Base-by-base conservation (phyloP, 1,140 invertebrate species). In the Plectrocnemia conspersa region DNA sequence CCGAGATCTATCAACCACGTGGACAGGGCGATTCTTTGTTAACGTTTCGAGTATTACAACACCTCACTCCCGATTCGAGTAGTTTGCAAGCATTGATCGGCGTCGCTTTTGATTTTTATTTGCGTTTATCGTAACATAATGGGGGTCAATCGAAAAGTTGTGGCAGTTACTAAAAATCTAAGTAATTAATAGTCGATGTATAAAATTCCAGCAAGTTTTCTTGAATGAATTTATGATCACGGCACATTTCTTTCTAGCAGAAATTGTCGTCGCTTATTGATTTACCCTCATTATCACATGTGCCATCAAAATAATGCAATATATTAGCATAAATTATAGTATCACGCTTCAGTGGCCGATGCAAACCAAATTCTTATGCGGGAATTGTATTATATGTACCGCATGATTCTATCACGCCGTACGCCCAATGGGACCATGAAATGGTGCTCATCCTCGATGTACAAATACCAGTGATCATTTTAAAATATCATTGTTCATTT, bases 11-110 rank as follows among this genome's bases (percentile, higher is more conserved):
- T 61, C 52, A 54, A 38, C 21, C 59, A 61, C 33, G 54, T 61
- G 18, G 59, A 61, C 11, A 54, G 59, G 38, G 59, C 54, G 19
- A 61, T 61, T 19, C 32, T 58, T 23, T 58, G 56, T 49, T 58
- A 54, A 54, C n/a, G n/a, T n/a, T n/a, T n/a, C n/a, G n/a, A n/a
- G n/a, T n/a, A n/a, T n/a, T n/a, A n/a, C n/a, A n/a, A n/a, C n/a
- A n/a, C n/a, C n/a, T n/a, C n/a, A n/a, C n/a, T n/a, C n/a, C n/a
- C n/a, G n/a, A n/a, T n/a, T n/a, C n/a, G n/a, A n/a, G n/a, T n/a
- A n/a, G n/a, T n/a, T n/a, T n/a, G n/a, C n/a, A n/a, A n/a, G n/a
- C n/a, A n/a, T n/a, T n/a, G n/a, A n/a, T n/a, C n/a, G n/a, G n/a
- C n/a, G n/a, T n/a, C n/a, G n/a, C n/a, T n/a, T 42, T 22, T 16